Evolutionary conservation across 2,113 vertebrate species (phyloP).

Genomic region (Odocoileus virginianus): DNA sequence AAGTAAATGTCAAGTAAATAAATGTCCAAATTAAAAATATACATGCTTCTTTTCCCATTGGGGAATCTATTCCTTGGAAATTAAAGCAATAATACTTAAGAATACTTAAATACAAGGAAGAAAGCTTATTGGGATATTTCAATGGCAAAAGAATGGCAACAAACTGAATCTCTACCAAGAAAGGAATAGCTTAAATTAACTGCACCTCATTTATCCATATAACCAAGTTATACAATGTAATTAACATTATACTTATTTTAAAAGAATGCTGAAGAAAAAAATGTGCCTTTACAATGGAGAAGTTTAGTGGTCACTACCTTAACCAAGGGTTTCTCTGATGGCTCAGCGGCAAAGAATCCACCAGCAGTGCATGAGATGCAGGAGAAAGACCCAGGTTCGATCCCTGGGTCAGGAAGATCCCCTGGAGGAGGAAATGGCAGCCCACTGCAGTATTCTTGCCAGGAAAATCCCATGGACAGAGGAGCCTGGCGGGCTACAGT

Average conservation of each 20-base stretch:
- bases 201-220: neutral
- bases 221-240: neutral
- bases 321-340: neutral
- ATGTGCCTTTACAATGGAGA: neutral
- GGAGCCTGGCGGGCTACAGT: neutral
- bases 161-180: slow-evolving; percentile 19
- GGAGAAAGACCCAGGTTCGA: neutral
- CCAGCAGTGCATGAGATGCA: neutral
- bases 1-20: neutral
- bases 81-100: slow-evolving; percentile 30
- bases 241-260: slow-evolving; percentile 20
- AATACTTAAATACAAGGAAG: slow-evolving; percentile 23
- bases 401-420: neutral
- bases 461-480: neutral
- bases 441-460: neutral
- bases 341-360: neutral
- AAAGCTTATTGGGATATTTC: slow-evolving; percentile 32
- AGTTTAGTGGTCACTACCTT: neutral
- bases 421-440: neutral
- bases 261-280: neutral
- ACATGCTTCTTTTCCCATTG: neutral
- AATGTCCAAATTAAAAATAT: slow-evolving; percentile 52
- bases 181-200: slow-evolving; percentile 12
- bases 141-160: slow-evolving; percentile 23
- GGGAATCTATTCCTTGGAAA: slow-evolving; percentile 17